Evolutionary conservation across 2,888 invertebrate genomes (phyloP).

Genomic region (Calliphora vomitoria): DNA sequence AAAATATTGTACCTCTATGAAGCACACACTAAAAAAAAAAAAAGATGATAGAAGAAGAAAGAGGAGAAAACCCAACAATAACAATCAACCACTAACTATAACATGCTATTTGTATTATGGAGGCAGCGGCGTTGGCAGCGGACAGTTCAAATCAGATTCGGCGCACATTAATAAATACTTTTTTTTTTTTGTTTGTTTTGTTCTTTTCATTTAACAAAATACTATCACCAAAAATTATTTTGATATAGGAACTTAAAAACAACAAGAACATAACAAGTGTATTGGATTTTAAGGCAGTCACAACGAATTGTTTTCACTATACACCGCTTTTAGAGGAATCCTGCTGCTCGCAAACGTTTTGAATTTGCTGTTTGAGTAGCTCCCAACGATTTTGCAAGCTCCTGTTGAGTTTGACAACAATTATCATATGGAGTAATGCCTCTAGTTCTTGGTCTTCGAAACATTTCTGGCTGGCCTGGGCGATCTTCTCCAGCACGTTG

Average conservation of each 20-base stretch:
- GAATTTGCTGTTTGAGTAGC: no score
- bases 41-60: slow-evolving; percentile 23
- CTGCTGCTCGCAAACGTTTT: no score
- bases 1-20: slow-evolving; percentile 3
- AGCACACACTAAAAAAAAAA: slow-evolving; percentile 20
- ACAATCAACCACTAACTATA: slow-evolving; percentile 14
- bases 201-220: not conserved
- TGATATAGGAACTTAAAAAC: not conserved
- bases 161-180: slow-evolving; percentile 47
- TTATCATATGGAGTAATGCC: no score
- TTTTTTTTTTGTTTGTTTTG: not conserved
- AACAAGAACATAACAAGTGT: not conserved
- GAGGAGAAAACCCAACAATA: slow-evolving; percentile 28
- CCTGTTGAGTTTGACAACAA: no score
- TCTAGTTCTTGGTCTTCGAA: no score
- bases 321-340: not conserved
- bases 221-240: slow-evolving; percentile 3
- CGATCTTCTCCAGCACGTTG: no score
- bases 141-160: slow-evolving; percentile 60
- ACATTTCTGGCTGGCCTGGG: no score
- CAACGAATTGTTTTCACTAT: slow-evolving; percentile 12
- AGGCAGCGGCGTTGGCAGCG: slow-evolving; percentile 22
- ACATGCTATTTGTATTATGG: not conserved
- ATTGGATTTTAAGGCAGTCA: not conserved
- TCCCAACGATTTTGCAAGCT: no score